Conservation (phyloP, 2,888 invertebrate species). For the Lordiphosa fenestrarum region DNA sequence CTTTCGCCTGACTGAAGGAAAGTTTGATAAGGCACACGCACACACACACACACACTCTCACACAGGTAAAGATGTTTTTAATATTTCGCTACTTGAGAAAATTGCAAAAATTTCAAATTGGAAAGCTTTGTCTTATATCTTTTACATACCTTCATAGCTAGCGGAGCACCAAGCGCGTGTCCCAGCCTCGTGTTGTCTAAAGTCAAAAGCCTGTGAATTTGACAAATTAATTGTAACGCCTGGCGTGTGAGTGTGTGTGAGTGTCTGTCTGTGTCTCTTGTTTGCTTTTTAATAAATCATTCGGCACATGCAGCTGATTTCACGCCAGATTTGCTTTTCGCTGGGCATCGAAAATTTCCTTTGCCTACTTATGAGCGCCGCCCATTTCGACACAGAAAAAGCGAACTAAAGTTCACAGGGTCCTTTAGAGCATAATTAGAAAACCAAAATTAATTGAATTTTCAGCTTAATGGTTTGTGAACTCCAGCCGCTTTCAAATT, state of each 20-base stretch:
- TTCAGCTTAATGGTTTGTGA: background rate
- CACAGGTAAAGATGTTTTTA: conserved; percentile 18
- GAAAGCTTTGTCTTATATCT: conserved; percentile 10
- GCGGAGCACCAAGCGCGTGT: conserved; percentile 5
- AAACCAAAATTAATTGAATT: conserved; percentile 4
- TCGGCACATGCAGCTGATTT: conserved; percentile 7
- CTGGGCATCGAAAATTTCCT: background rate
- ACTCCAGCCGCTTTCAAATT: too few species aligned
- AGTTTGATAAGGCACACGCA: conserved; percentile 25
- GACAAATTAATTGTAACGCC: conserved; percentile 41
- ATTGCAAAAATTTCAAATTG: background rate
- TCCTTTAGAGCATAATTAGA: background rate
- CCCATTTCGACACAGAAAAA: background rate
- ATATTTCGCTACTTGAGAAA: conserved; percentile 35
- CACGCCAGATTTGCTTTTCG: background rate
- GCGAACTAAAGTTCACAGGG: background rate
- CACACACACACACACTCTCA: background rate
- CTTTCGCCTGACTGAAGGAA: conserved; percentile 15
- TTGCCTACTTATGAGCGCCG: conserved; percentile 9
- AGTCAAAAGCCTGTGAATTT: conserved; percentile 33
- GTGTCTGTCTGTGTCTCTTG: conserved; percentile 18
- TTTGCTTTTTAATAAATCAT: conserved; percentile 1
- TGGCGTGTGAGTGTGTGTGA: conserved; percentile 11
- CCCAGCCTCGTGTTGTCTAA: conserved; percentile 2
- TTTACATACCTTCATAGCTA: conserved; percentile 5